Base-by-base conservation (phyloP, 2,797 vertebrate genomes). In the Darevskia nairensis region DNA sequence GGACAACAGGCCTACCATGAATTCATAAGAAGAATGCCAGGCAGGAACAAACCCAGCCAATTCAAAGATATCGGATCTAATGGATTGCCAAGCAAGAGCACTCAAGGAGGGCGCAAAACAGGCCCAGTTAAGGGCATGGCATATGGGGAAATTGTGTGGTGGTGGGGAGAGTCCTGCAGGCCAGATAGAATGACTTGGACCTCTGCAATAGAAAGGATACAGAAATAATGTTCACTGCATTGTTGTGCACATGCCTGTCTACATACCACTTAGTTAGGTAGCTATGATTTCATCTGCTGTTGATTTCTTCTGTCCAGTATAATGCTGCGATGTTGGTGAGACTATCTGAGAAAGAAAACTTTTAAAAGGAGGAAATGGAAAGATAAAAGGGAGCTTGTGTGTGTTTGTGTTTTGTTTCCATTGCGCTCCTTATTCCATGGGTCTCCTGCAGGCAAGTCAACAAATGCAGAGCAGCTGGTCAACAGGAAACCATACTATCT, bases 391-490 rank as follows among this genome's bases (percentile, higher is more conserved):
- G 32, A 80, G 50, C n/a, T 32, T 32, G 10, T 59, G 21, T 19
- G 21, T 80, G 50, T 32, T 32, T 64, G 61, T 55, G 29, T 25
- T 64, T 81, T 55, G 29, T 39, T 61, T 81, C 79, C 21, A 64
- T 25, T 81, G 32, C 15, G 6, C 32, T 21, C 19, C 32, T 81
- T n/a, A 35, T 81, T 81, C 25, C 59, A 81, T 3, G 79, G 19
- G 21, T 64, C 59, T 64, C 79, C 59, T 81, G 46, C 21, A 81
- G 79, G 32, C 11, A 64, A 64, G 79, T 64, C 59, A 64, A 64
- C 79, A 81, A 81, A 81, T 64, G n/a, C 4, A 81, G 59, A 81
- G 59, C 79, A 81, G 59, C 79, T 81, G 55, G 32, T 32, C 79
- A 81, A 81, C 55, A 81, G 50, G 17, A 80, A 80, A 59, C 50